Evolutionary conservation across 2,888 invertebrate genomes (phyloP).

Genomic region (Crematogaster levior): DNA sequence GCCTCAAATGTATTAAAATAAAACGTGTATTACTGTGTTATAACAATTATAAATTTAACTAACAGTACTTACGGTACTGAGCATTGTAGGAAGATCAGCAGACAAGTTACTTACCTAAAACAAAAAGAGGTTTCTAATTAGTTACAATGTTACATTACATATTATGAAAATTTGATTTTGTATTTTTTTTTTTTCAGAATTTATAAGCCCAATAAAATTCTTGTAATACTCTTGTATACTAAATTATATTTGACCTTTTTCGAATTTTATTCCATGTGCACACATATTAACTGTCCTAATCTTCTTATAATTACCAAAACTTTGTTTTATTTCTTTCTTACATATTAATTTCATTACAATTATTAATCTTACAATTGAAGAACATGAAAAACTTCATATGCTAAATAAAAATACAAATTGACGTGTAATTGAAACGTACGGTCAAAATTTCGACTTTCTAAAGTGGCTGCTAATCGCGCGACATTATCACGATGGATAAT

Average conservation of each 20-base stretch:
- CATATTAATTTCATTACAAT: no score
- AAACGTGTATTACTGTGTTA: not conserved
- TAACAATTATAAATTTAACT: no score
- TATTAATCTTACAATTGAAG: not conserved
- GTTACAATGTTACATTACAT: not conserved
- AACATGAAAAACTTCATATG: not conserved
- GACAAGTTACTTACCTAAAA: slow-evolving; percentile 68
- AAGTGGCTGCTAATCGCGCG: slow-evolving; percentile 62
- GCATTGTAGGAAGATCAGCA: not conserved
- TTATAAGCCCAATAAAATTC: not conserved
- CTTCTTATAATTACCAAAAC: not conserved
- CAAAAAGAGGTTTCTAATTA: slow-evolving; percentile 60
- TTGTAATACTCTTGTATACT: not conserved
- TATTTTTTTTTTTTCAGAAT: no score
- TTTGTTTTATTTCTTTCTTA: not conserved
- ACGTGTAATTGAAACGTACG: slow-evolving; percentile 9
- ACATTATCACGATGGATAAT: slow-evolving; percentile 70
- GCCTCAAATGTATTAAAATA: not conserved
- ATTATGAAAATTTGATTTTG: not conserved
- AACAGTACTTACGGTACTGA: slow-evolving; percentile 63
- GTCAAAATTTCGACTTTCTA: slow-evolving; percentile 39
- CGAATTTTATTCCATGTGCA: not conserved
- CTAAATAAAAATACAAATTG: slow-evolving; percentile 8
- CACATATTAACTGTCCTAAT: not conserved
- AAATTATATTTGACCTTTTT: not conserved